phyloP scores from a whole-genome alignment of 30 jellyfish, hydroid and myxozoan genomes.

The Haliclystus octoradiatus region DNA sequence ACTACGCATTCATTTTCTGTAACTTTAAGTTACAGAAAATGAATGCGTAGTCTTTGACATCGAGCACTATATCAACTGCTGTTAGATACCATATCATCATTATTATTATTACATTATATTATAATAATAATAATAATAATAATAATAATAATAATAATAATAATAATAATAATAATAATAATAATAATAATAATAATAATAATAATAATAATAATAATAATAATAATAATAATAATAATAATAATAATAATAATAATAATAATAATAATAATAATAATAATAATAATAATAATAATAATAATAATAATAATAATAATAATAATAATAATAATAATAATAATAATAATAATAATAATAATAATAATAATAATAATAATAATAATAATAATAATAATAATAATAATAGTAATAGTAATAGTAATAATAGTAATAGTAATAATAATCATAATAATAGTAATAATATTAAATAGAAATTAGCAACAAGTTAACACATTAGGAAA shows the following conservation, averaged over 20 bases:
- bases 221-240: neutral
- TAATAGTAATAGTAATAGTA: conserved; percentile 1
- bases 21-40: too few relatives aligned
- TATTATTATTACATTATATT: neutral
- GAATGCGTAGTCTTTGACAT: too few relatives aligned
- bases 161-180: neutral
- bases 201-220: neutral
- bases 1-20: too few relatives aligned
- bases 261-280: neutral
- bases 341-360: neutral
- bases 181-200: neutral
- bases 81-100: too few relatives aligned
- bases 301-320: neutral
- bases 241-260: neutral
- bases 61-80: too few relatives aligned
- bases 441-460: too few relatives aligned
- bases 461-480: too few relatives aligned
- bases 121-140: neutral
- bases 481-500: too few relatives aligned
- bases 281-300: neutral
- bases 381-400: neutral
- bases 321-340: neutral
- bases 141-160: neutral
- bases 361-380: neutral
- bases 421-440: too few relatives aligned